phyloP scores from a whole-genome alignment of 2,113 vertebrate species.

The Ammodytes dubius region DNA sequence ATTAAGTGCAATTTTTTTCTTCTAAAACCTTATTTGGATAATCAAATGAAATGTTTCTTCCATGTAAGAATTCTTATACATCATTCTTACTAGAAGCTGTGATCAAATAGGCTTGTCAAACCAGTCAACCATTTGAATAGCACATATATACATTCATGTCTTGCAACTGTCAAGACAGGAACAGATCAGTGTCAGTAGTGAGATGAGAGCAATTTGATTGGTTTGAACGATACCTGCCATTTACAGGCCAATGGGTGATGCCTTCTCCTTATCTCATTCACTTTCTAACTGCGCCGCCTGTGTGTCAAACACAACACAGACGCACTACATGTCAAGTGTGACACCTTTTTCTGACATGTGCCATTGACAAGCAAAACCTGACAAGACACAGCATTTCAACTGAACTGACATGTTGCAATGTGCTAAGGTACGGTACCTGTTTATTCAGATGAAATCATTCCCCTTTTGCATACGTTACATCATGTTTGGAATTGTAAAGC shows the following conservation, averaged over 20 bases:
- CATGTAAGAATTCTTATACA: not conserved
- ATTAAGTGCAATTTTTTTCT: not conserved
- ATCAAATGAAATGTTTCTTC: not conserved
- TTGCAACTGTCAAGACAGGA: not conserved
- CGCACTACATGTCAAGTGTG: not conserved
- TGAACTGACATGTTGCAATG: not conserved
- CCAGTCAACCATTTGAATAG: not conserved
- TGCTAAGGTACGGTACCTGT: not conserved
- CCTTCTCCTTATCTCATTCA: slow-evolving; percentile 40
- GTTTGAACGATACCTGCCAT: slow-evolving; percentile 41
- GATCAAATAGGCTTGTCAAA: slow-evolving; percentile 8
- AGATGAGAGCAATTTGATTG: slow-evolving; percentile 38
- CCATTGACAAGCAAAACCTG: not conserved
- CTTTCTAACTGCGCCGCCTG: slow-evolving; percentile 22
- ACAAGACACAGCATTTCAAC: not conserved
- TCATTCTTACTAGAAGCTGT: not conserved
- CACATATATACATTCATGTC: slow-evolving; percentile 41
- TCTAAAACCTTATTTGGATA: not conserved
- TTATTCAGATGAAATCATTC: not conserved
- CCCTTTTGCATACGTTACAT: not conserved
- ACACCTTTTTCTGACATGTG: slow-evolving; percentile 7
- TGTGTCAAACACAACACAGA: not conserved
- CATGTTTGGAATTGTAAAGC: not conserved
- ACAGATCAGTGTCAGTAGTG: slow-evolving; percentile 15
- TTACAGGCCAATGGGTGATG: slow-evolving; percentile 15